Conservation (phyloP, 2,888 invertebrate genomes). For the Nycteola revayana region DNA sequence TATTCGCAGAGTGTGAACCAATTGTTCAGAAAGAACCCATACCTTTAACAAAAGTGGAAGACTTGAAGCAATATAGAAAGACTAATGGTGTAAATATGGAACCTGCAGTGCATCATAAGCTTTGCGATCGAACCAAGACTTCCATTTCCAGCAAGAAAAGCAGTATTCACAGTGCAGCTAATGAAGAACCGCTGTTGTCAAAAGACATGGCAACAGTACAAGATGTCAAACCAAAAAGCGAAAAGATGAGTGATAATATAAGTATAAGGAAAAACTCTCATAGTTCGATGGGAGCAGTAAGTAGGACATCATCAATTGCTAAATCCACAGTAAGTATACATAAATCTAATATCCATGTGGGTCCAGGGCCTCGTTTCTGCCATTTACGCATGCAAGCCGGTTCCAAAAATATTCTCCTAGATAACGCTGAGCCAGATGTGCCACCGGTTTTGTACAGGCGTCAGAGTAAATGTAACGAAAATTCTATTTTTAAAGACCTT, state of each 20-base stretch:
- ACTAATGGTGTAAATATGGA: conserved; percentile 60
- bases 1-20: conserved; percentile 27
- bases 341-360: conserved; percentile 73
- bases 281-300: conserved; percentile 71
- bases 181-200: conserved; percentile 54
- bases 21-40: conserved; percentile 39
- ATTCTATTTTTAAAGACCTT: conserved; percentile 69
- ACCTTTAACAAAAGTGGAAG: conserved; percentile 39
- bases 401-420: conserved; percentile 89
- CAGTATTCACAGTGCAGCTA: conserved; percentile 57
- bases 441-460: conserved; percentile 88
- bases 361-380: conserved; percentile 87
- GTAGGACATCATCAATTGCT: conserved; percentile 72
- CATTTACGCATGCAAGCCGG: conserved; percentile 89
- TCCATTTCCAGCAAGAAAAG: conserved; percentile 71
- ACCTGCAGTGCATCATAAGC: conserved; percentile 82
- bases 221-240: conserved; percentile 50
- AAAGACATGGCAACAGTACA: conserved; percentile 50
- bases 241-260: conserved; percentile 46
- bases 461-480: conserved; percentile 77
- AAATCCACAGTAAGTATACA: conserved; percentile 77
- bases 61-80: conserved; percentile 47
- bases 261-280: conserved; percentile 65
- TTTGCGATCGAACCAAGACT: conserved; percentile 80
- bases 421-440: conserved; percentile 87